Evolutionary conservation across 2,113 vertebrate species (phyloP).

Genomic region (Myrmophylax atrothorax): DNA sequence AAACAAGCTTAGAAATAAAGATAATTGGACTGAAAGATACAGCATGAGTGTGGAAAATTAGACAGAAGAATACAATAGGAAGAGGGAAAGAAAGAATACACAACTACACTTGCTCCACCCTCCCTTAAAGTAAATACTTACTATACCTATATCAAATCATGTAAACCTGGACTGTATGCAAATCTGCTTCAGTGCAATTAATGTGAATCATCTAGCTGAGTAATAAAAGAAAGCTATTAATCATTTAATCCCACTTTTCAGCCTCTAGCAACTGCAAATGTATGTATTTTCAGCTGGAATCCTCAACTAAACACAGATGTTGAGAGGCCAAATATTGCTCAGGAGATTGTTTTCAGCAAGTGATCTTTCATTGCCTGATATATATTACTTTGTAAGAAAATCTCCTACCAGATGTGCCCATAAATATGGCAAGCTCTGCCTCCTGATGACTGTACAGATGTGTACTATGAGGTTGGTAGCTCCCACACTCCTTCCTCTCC

Average conservation of each 20-base stretch:
- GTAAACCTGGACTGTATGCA: background rate
- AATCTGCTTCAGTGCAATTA: background rate
- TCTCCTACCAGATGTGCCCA: background rate
- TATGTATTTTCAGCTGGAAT: slow-evolving; percentile 41
- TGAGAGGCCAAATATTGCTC: background rate
- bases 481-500: background rate
- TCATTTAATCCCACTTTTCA: slow-evolving; percentile 5
- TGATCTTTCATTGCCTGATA: slow-evolving; percentile 9
- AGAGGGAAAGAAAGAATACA: background rate
- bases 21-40: background rate
- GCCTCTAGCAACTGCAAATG: background rate
- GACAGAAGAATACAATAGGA: background rate
- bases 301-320: slow-evolving; percentile 30
- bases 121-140: slow-evolving; percentile 30
- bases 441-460: background rate
- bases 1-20: background rate
- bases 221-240: slow-evolving; percentile 9
- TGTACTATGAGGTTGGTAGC: background rate
- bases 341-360: slow-evolving; percentile 26
- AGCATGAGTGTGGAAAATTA: background rate
- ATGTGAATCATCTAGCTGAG: background rate
- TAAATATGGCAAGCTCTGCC: background rate
- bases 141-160: background rate
- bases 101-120: background rate
- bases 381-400: background rate